Percentiles rank a stretch among this genome's conserved stretches.
Evolutionary conservation across 1,140 invertebrate species (phyloP).

Genomic region (Rhopalosiphum maidis): DNA sequence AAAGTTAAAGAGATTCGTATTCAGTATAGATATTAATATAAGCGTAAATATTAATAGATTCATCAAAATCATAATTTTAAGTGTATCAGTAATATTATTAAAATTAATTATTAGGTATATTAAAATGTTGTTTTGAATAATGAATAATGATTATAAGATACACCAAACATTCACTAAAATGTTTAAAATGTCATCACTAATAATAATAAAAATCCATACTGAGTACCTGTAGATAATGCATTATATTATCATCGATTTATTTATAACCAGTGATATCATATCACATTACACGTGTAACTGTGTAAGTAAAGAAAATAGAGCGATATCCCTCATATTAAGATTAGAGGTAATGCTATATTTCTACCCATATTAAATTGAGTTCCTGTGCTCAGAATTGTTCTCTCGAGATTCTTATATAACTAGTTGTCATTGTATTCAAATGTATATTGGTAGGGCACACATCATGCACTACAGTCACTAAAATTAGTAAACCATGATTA

Average conservation of each 20-base stretch:
- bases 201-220: no score
- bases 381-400: not conserved
- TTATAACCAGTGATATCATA: no score
- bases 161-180: not conserved
- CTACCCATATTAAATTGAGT: not conserved
- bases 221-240: no score
- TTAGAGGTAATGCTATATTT: not conserved
- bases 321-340: no score
- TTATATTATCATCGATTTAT: no score
- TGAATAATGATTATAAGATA: not conserved
- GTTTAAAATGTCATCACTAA: not conserved
- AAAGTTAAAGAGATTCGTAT: not conserved
- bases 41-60: not conserved
- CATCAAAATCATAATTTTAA: conserved; percentile 22
- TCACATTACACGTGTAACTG: not conserved
- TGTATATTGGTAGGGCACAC: not conserved
- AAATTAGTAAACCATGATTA: not conserved
- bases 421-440: not conserved
- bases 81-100: no score
- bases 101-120: not conserved
- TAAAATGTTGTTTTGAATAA: not conserved
- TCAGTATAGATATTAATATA: conserved; percentile 5
- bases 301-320: not conserved
- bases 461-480: not conserved
- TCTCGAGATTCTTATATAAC: not conserved